Conservation (phyloP, 1,140 invertebrate species). For the Hylaeus anthracinus region DNA sequence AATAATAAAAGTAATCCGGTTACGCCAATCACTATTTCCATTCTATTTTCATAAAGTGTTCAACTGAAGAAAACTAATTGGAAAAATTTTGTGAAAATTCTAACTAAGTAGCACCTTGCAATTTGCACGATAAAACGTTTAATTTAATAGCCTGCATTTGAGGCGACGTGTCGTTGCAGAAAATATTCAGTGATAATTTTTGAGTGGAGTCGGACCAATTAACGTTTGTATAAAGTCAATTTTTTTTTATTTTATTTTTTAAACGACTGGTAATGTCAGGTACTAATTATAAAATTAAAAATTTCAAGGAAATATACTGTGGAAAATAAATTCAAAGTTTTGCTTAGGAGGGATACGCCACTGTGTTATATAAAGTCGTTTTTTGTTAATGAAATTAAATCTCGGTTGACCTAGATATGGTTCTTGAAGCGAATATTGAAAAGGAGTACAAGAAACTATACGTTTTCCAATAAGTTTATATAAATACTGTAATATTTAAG, state of each 20-base stretch:
- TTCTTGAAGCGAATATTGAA: too few relatives aligned
- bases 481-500: too few relatives aligned
- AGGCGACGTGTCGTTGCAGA: background rate
- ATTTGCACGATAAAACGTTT: background rate
- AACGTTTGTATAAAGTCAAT: conserved; percentile 4
- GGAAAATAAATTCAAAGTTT: background rate
- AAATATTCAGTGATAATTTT: conserved; percentile 24
- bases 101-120: background rate
- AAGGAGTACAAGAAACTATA: too few relatives aligned
- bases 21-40: background rate
- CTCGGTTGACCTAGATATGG: too few relatives aligned
- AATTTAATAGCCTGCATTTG: background rate
- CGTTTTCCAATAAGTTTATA: too few relatives aligned
- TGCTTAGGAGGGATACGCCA: too few relatives aligned
- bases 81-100: background rate
- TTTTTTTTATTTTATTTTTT: background rate
- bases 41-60: background rate
- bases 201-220: conserved; percentile 20
- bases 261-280: background rate
- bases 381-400: too few relatives aligned
- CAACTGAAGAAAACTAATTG: background rate
- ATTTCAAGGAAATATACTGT: background rate
- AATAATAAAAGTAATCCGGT: too few relatives aligned
- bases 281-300: background rate
- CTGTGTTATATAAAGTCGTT: too few relatives aligned